Base-by-base conservation (phyloP, 2,113 vertebrate genomes). In the Sterna hirundo region DNA sequence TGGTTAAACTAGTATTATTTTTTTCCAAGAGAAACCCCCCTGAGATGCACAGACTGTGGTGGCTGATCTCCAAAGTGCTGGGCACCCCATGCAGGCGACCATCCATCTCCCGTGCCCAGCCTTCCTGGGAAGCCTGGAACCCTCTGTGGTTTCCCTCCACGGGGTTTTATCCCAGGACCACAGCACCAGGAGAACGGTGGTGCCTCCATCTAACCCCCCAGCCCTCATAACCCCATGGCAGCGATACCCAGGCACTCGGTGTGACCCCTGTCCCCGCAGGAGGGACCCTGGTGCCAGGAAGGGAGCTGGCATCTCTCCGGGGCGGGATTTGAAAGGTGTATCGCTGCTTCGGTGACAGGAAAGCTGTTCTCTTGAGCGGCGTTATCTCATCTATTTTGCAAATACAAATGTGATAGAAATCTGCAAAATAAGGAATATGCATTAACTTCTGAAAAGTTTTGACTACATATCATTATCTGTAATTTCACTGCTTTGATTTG, bases 391-490 rank as follows among this genome's bases (percentile, higher is more conserved):
- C 93, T 97, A 94, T 95, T 97, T 96, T 97, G 95, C 94, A 97
- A 97, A 96, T 94, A 96, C 90, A 97, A 95, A 96, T 84, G 91
- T 68, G 94, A 96, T 97, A 93, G 96, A 96, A 93, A 96, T 96
- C 96, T 97, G 90, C 95, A 97, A 97, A 97, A 96, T 94, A 96
- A 94, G 90, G 92, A 91, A 94, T 95, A 90, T 93, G 96, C 89
- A 93, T 96, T 96, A 94, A 97, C 94, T 97, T 92, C 90, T 94
- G 97, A 95, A 94, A 97, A 97, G 96, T 97, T 97, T 94, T 97
- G 94, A 95, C 96, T 97, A 81, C 93, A 92, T 93, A 92, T 96
- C 94, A 96, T 97, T 94, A 95, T 94, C 96, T 94, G 90, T 97
- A 95, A 96, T 95, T 97, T 94, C 95, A 61, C 69, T 70, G 87